Conservation (phyloP, 2,113 vertebrate genomes). For the Leucoraja erinaceus region DNA sequence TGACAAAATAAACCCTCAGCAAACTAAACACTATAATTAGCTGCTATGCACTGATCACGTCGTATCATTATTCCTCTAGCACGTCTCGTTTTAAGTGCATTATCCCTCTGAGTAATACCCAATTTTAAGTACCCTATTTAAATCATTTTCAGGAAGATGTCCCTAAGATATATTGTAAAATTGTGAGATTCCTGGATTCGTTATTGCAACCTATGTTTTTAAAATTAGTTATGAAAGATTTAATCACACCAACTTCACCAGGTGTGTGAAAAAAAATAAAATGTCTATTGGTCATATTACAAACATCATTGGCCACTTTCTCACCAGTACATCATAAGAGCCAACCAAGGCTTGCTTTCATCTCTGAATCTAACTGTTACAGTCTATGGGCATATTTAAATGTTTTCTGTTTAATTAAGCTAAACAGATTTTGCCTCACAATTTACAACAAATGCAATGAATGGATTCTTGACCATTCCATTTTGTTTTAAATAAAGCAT, state of each 20-base stretch:
- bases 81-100: neutral
- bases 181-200: neutral
- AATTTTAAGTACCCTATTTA: neutral
- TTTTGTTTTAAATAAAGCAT: neutral
- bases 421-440: neutral
- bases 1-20: neutral
- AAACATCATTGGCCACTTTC: too few species aligned
- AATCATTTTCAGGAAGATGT: neutral
- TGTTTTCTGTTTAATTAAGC: neutral
- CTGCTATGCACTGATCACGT: neutral
- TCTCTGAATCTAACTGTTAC: neutral
- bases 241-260: neutral
- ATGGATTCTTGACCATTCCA: neutral
- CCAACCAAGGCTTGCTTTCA: too few species aligned
- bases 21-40: slow-evolving; percentile 22
- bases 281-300: too few species aligned
- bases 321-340: too few species aligned
- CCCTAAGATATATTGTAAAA: slow-evolving; percentile 1
- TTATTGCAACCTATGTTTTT: neutral
- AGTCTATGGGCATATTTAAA: neutral
- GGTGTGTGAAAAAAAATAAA: too few species aligned
- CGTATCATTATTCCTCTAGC: slow-evolving; percentile 14
- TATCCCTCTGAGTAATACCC: slow-evolving; percentile 17
- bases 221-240: neutral
- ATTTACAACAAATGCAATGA: neutral